Evolutionary conservation across 2,888 invertebrate species (phyloP), one percentile per base, ranked within the genome.

Genomic region (Anticlea derivata): DNA sequence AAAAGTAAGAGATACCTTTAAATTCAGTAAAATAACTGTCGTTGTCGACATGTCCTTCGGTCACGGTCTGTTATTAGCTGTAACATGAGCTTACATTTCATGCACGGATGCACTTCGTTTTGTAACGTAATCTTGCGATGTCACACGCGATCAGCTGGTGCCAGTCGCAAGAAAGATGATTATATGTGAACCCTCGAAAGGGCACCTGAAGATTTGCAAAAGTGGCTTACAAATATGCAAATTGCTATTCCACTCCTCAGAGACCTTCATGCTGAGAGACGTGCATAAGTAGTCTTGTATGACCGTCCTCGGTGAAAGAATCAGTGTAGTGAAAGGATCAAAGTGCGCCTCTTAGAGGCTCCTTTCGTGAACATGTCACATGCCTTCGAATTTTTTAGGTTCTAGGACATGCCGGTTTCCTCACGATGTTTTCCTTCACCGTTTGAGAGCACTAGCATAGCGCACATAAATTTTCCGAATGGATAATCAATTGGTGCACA

Each of bases 61-160:
- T 54, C 53, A 8, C 44, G 54, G 43, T 49, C 41, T 23, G 46
- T 29, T 38, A 26, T 38, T n/a, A 31, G 10, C 46, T 57, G 34
- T 43, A 51, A 38, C 50, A 48, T 58, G 46, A 59, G 57, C 58
- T 55, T 38, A 50, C 30, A 61, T 58, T 53, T 62, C 44, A 62
- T 63, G 64, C 65, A 45, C 62, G 60, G 56, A 44, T 41, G 59
- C 53, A 40, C 43, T 51, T 45, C 60, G 55, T 51, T 63, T 58
- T 50, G 58, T 57, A 50, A 52, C 39, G 10, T 27, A 33, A 43
- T 43, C 48, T 33, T 23, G 12, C 37, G 39, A 11, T 41, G 40
- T 40, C 52, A 39, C 53, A 43, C 41, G 17, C 41, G 27, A 37
- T 43, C 43, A 34, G 29, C 12, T 35, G 38, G n/a, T n/a, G 22